Base-by-base conservation (phyloP, 2,113 vertebrate genomes). In the Nesoenas mayeri region DNA sequence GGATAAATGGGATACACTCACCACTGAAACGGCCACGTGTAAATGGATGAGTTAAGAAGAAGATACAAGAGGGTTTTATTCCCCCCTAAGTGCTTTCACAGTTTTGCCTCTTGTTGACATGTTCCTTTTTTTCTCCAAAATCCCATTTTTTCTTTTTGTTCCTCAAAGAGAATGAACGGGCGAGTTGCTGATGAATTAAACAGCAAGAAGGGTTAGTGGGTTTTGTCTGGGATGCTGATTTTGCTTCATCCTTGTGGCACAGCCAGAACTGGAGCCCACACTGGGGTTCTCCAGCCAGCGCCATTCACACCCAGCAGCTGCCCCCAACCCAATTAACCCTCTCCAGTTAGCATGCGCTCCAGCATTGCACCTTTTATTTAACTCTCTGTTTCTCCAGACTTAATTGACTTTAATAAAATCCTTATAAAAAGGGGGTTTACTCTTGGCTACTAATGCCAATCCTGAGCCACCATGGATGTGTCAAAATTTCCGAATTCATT, bases 11-110 rank as follows among this genome's bases (percentile, higher is more conserved):
- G 40, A 14, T 40, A 40, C 40, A 14, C 42, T 74, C 26, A 13
- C 72, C 58, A 2, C 5, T 25, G 70, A 4, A 71, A 56, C 1
- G 1, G 8, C 4, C 0, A 3, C 3, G 26, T 31, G 62, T 1
- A 38, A 82, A 88, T 69, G 92, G 32, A 61, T 24, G 87, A 89
- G 56, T 18, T n/a, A 5, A 6, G 42, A 38, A 84, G 56, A 31
- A 15, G 65, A 14, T 50, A 56, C 25, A 3, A 2, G 17, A 79
- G 64, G 16, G 13, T 3, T 74, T 44, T 65, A 38, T 20, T 18
- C 36, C 21, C 77, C 42, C 9, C 9, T 40, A 10, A 64, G 85
- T 75, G 50, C 58, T 82, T 81, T 73, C 62, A 1, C 9, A 32
- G 72, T 7, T 54, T 80, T 73, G 15, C 18, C 56, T 44, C 26